Percentiles rank a stretch among this genome's conserved stretches.
Evolutionary conservation across 2,888 invertebrate genomes (phyloP).

Genomic region (Diaperis boleti): DNA sequence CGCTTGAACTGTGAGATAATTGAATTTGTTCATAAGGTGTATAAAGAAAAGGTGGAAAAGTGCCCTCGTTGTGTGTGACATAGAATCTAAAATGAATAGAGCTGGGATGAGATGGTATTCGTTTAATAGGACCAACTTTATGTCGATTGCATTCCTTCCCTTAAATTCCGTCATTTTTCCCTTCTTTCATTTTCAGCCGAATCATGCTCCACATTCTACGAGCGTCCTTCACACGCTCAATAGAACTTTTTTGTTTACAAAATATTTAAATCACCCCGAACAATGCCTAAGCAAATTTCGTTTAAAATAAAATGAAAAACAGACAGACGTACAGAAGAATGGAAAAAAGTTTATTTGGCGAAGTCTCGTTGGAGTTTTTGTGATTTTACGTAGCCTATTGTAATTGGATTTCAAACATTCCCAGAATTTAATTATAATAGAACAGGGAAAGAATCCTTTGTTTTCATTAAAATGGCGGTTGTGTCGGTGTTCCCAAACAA

Average conservation of each 20-base stretch:
- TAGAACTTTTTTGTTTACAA: constrained; percentile 18
- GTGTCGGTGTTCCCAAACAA: constrained; percentile 9
- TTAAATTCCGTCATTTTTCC: constrained; percentile 39
- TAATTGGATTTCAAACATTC: constrained; percentile 29
- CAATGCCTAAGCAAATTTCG: background rate
- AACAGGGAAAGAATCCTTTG: constrained; percentile 27
- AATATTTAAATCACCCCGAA: constrained; percentile 1
- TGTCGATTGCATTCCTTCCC: constrained; percentile 36
- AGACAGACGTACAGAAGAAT: background rate
- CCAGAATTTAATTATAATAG: constrained; percentile 29
- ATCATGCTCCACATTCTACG: constrained; percentile 24
- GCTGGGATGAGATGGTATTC: constrained; percentile 30
- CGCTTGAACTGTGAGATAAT: constrained; percentile 10
- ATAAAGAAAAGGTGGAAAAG: constrained; percentile 19
- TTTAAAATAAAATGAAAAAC: background rate
- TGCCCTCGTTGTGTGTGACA: constrained; percentile 32
- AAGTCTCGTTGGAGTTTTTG: constrained; percentile 1
- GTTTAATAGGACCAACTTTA: constrained; percentile 38
- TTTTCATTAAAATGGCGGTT: constrained; percentile 23
- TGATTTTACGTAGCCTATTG: constrained; percentile 1
- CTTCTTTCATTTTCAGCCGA: constrained; percentile 35
- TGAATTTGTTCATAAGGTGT: constrained; percentile 35
- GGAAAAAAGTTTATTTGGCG: constrained; percentile 19
- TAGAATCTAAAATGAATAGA: constrained; percentile 35
- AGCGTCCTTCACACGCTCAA: constrained; percentile 1